Evolutionary conservation across 2,888 invertebrate species (phyloP).

Genomic region (Hypolimnas misippus): DNA sequence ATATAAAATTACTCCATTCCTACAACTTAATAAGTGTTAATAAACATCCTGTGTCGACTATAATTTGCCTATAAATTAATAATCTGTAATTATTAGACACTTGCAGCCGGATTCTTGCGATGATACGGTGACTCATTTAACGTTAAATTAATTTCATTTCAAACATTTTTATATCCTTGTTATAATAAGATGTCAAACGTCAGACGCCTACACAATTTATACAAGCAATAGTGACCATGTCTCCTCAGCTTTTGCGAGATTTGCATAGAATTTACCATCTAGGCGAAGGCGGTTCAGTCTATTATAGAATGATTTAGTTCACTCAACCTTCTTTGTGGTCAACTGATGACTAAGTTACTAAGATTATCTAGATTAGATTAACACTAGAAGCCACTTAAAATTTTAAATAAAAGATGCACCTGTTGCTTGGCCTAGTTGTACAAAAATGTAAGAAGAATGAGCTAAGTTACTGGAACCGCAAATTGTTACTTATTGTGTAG

Average conservation of each 20-base stretch:
- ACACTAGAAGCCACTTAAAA: constrained; percentile 16
- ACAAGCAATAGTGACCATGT: constrained; percentile 21
- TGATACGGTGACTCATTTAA: constrained; percentile 24
- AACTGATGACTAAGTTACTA: constrained; percentile 22
- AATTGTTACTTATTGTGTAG: constrained; percentile 22
- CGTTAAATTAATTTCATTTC: constrained; percentile 21
- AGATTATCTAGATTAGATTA: constrained; percentile 35
- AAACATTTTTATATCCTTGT: constrained; percentile 30
- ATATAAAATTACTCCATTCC: constrained; percentile 17
- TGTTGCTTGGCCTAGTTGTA: constrained; percentile 50
- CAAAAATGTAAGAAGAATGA: constrained; percentile 40
- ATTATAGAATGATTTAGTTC: constrained; percentile 34
- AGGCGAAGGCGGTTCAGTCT: constrained; percentile 40
- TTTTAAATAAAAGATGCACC: constrained; percentile 49
- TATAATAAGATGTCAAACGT: constrained; percentile 29
- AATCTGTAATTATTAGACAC: constrained; percentile 20
- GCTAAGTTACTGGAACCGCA: constrained; percentile 14
- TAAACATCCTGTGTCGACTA: constrained; percentile 26
- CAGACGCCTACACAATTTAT: constrained; percentile 35
- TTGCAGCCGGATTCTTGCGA: constrained; percentile 28
- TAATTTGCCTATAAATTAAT: constrained; percentile 27
- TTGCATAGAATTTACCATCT: constrained; percentile 38
- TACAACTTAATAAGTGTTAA: constrained; percentile 10
- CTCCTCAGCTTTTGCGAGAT: constrained; percentile 30
- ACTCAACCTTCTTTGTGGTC: constrained; percentile 27